Conservation (phyloP, 1,140 invertebrate genomes). For the Drosophila lini region DNA sequence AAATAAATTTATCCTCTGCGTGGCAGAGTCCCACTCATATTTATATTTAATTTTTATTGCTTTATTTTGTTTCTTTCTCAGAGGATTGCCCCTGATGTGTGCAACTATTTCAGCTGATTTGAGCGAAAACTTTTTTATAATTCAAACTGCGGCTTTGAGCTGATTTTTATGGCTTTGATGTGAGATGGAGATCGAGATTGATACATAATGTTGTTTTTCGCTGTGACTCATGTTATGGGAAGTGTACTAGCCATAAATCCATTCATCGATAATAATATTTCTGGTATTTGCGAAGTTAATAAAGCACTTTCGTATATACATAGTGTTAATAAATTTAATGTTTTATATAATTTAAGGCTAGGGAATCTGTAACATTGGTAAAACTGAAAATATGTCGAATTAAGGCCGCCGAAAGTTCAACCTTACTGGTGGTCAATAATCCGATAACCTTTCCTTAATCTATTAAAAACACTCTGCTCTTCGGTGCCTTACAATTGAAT, state of each 20-base stretch:
- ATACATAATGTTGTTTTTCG: neutral
- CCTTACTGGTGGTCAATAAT: neutral
- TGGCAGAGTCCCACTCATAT: constrained; percentile 7
- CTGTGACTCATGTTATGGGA: neutral
- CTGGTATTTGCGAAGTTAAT: neutral
- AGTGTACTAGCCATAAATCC: neutral
- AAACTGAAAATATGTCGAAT: neutral
- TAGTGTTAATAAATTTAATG: neutral
- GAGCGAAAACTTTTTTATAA: constrained; percentile 30
- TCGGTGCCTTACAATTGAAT: neutral
- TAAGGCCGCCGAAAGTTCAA: neutral
- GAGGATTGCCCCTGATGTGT: constrained; percentile 1
- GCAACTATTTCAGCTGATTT: constrained; percentile 35
- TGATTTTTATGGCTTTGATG: constrained; percentile 21
- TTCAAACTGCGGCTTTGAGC: constrained; percentile 3
- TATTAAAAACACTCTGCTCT: neutral
- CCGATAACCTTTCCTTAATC: neutral
- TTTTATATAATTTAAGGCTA: neutral
- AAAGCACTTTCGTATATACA: neutral
- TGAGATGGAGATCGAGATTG: neutral
- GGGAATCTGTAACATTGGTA: neutral
- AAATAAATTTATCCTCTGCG: constrained; percentile 12
- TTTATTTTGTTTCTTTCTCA: constrained; percentile 1
- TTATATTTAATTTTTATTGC: constrained; percentile 44
- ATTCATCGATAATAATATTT: too few species aligned